These are phyloP conservation scores for Polydesmus complanatus DNA, from an alignment of 2,888 invertebrate genomes.

Conservation along the genomic window DNA sequence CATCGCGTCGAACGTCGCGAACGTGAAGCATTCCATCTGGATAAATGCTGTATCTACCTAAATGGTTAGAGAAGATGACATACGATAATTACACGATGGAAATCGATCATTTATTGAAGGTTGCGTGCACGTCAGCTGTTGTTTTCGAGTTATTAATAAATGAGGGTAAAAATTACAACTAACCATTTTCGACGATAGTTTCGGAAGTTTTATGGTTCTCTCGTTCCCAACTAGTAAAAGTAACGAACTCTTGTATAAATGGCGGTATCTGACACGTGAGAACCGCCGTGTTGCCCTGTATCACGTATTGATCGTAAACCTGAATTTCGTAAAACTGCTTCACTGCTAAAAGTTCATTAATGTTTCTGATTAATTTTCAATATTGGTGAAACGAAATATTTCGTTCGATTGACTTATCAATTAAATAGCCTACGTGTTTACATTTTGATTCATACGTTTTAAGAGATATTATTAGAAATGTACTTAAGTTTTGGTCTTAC, in stretches of 20 bases:
- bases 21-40: slow-evolving; percentile 15
- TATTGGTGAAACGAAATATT: too few species aligned
- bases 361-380: too few species aligned
- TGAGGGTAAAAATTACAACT: slow-evolving; percentile 5
- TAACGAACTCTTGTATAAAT: slow-evolving; percentile 14
- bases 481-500: slow-evolving; percentile 19
- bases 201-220: slow-evolving; percentile 7
- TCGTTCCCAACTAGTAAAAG: slow-evolving; percentile 12
- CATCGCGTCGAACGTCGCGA: slow-evolving; percentile 10
- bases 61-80: background rate
- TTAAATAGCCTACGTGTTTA: background rate
- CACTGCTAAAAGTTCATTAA: slow-evolving; percentile 10
- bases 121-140: background rate
- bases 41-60: slow-evolving; percentile 14
- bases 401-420: too few species aligned
- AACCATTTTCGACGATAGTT: slow-evolving; percentile 11
- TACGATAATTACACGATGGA: background rate
- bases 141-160: background rate
- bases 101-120: background rate
- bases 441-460: too few species aligned
- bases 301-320: slow-evolving; percentile 15
- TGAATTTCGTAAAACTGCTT: slow-evolving; percentile 17
- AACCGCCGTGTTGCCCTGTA: slow-evolving; percentile 16
- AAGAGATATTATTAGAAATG: background rate
- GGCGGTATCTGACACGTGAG: slow-evolving; percentile 14